Evolutionary conservation across 2,113 vertebrate genomes (phyloP), one percentile per base, ranked within the genome.

Genomic region (Cervus canadensis): DNA sequence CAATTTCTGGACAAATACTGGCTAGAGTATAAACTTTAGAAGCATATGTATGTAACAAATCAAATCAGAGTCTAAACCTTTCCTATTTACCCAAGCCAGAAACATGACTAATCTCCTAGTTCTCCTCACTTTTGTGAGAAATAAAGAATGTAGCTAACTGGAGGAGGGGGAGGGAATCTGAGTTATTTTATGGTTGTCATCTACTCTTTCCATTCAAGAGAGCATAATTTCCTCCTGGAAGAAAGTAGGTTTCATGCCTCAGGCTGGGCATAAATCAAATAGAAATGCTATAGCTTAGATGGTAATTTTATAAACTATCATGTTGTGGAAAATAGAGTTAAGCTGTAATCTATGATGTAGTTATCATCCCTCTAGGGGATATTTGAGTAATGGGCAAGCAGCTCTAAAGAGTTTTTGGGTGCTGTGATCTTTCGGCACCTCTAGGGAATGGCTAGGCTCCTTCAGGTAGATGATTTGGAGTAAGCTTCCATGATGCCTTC

Each of bases 301-400:
- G 97, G 98, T 98, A 98, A 99, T 99, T 99, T 99, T 99, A 99
- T 99, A 99, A 99, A 98, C 97, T 98, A 98, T 97, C 76, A 93
- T 93, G 52, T 96, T 98, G 96, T 98, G 93, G 98, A 98, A 98
- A 98, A 98, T 97, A 97, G 97, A 98, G 94, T 98, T 98, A 98
- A 98, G 28, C 26, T 98, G 94, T 97, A 98, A 98, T 98, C 97
- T 94, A 30, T 98, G 98, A 98, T 98, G 97, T 97, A 98, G 98
- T 98, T 97, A 97, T 92, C 97, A 83, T 96, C 93, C 89, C 85
- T 98, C 97, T 93, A 76, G 98, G 97, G 97, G 99, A 98, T 97
- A 96, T 98, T 57, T 98, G 95, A 98, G 45, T 98, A 97, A 98
- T 95, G 82, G 92, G 82, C 96, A 98, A 97, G 98, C 90, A 97